Evolutionary conservation across 2,888 invertebrate species (phyloP).

Genomic region (Tortricodes alternella): DNA sequence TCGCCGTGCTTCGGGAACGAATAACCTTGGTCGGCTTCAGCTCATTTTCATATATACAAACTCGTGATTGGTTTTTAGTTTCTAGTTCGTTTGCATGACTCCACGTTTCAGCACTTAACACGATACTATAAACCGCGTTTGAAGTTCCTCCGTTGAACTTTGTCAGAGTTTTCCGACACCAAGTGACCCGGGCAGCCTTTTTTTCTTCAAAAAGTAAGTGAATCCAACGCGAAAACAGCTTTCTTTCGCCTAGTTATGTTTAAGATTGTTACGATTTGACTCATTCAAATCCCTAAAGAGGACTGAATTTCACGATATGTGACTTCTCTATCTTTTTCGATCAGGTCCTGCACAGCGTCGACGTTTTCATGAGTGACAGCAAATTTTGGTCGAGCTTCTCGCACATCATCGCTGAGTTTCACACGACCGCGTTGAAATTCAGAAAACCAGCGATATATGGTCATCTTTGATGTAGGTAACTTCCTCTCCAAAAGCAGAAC

Average conservation of each 20-base stretch:
- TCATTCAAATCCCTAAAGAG: neutral
- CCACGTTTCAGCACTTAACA: neutral
- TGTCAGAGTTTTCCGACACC: neutral
- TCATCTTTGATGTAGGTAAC: too few relatives aligned
- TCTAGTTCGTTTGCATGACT: slow-evolving; percentile 1
- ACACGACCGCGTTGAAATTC: neutral
- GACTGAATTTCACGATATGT: neutral
- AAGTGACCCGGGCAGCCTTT: neutral
- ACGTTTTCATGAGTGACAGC: too few relatives aligned
- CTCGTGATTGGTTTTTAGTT: neutral
- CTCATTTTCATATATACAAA: neutral
- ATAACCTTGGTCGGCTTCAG: neutral
- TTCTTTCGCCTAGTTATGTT: neutral
- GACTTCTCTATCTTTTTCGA: too few relatives aligned
- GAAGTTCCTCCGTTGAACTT: neutral
- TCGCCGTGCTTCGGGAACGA: neutral
- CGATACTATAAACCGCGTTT: neutral
- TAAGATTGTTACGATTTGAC: neutral
- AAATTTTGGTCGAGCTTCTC: neutral
- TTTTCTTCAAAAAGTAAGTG: neutral
- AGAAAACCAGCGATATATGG: neutral
- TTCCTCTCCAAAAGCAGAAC: neutral
- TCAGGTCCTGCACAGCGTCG: too few relatives aligned
- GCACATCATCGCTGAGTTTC: neutral
- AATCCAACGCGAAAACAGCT: neutral